Percentiles rank a stretch among this genome's conserved stretches.
These are phyloP conservation scores for Poeciliopsis prolifica DNA, from an alignment of 2,113 vertebrate species.

Conservation along the genomic window DNA sequence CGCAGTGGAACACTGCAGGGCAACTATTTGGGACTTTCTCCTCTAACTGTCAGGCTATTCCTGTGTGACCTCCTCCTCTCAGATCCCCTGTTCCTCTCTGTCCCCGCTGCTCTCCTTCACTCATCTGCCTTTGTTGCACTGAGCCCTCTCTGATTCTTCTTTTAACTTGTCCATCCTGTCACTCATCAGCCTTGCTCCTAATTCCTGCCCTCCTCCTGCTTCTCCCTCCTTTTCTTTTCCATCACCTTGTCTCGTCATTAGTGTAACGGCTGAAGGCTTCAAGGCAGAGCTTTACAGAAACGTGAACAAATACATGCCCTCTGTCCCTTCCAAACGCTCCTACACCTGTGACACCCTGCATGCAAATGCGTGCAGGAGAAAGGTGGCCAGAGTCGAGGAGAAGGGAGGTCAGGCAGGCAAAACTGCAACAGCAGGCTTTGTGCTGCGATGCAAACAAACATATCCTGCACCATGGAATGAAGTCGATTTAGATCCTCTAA, in stretches of 20 bases:
- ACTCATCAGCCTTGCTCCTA: slow-evolving; percentile 30
- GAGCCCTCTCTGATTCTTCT: slow-evolving; percentile 41
- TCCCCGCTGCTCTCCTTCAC: slow-evolving; percentile 42
- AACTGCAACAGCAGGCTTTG: slow-evolving; percentile 20
- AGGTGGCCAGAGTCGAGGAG: slow-evolving; percentile 56
- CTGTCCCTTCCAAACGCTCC: slow-evolving; percentile 30
- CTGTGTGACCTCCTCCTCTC: slow-evolving; percentile 29
- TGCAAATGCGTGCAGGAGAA: slow-evolving; percentile 68
- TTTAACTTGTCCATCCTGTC: slow-evolving; percentile 40
- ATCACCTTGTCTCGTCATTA: slow-evolving; percentile 68
- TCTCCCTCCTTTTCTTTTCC: slow-evolving; percentile 33
- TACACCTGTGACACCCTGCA: slow-evolving; percentile 62
- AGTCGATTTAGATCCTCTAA: slow-evolving; percentile 63
- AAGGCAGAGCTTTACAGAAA: slow-evolving; percentile 70
- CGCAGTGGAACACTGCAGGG: background rate
- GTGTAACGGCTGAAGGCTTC: slow-evolving; percentile 65
- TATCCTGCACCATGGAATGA: slow-evolving; percentile 48
- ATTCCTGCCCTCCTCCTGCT: slow-evolving; percentile 28
- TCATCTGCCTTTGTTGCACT: slow-evolving; percentile 35
- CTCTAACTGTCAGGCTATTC: slow-evolving; percentile 20
- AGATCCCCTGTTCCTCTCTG: slow-evolving; percentile 35
- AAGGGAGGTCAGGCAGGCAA: slow-evolving; percentile 57
- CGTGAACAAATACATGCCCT: slow-evolving; percentile 65
- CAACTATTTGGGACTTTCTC: slow-evolving; percentile 3
- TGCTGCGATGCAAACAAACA: slow-evolving; percentile 54